Percentiles rank a stretch among this genome's conserved stretches.
Conservation (phyloP, 64 coral and sea anemone species). For the Trachythela sp. region DNA sequence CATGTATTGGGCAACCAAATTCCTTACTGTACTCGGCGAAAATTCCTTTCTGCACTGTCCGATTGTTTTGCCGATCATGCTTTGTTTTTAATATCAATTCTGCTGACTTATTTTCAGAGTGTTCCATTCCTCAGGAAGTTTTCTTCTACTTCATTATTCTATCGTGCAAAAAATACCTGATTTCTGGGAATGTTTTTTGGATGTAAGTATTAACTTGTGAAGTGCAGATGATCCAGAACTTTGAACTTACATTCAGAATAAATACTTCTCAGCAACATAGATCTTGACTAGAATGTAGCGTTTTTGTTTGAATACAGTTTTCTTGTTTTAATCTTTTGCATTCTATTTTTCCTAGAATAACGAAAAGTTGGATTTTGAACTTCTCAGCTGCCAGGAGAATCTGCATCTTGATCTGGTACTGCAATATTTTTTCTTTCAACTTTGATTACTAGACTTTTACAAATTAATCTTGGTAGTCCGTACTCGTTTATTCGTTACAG, state of each 20-base stretch:
- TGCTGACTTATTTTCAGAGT: conserved; percentile 18
- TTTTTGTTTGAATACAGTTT: not conserved
- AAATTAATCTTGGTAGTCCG: no score
- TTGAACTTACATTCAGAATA: no score
- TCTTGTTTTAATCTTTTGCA: not conserved
- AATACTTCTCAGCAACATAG: not conserved
- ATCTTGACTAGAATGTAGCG: not conserved
- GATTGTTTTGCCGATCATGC: no score
- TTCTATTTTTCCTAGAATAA: not conserved
- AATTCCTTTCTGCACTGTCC: no score
- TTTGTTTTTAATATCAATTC: no score
- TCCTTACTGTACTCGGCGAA: no score
- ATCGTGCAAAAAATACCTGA: conserved; percentile 41
- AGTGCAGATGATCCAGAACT: no score
- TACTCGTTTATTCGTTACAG: no score
- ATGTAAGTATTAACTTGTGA: conserved; percentile 56
- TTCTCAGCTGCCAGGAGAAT: conserved; percentile 62
- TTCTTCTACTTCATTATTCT: conserved; percentile 66
- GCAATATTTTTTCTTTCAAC: not conserved
- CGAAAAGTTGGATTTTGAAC: conserved; percentile 41
- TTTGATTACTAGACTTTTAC: no score
- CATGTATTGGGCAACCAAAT: no score
- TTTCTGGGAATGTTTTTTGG: conserved; percentile 66
- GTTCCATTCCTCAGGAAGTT: conserved; percentile 43
- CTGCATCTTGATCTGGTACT: conserved; percentile 52